These are phyloP conservation scores for Matsumyia berberina DNA, from an alignment of 2,888 invertebrate species.

Conservation along the genomic window DNA sequence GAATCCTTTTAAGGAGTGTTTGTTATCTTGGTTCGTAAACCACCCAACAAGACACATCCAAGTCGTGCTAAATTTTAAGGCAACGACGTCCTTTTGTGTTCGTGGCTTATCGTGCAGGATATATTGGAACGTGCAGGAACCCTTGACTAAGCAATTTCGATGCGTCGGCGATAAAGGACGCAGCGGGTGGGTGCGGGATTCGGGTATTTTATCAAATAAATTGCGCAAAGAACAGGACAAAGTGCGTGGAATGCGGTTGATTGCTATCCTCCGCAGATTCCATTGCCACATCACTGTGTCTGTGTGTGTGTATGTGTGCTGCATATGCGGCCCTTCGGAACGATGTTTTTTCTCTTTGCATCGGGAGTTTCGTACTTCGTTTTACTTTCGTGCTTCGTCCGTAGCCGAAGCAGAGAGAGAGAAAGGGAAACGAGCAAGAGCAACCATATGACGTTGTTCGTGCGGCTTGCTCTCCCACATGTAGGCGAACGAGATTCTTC, in stretches of 20 bases:
- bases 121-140: constrained; percentile 50
- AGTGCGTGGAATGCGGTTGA: constrained; percentile 59
- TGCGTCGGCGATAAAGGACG: constrained; percentile 51
- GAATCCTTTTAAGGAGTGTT: constrained; percentile 46
- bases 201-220: constrained; percentile 60
- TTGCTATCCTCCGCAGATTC: constrained; percentile 56
- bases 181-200: constrained; percentile 2
- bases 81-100: constrained; percentile 55
- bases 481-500: constrained; percentile 44
- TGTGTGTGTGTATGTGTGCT: constrained; percentile 10
- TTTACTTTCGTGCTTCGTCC: constrained; percentile 42
- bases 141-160: constrained; percentile 69
- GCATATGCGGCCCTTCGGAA: constrained; percentile 20
- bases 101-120: constrained; percentile 66
- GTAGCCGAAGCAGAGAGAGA: constrained; percentile 39
- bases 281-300: constrained; percentile 11
- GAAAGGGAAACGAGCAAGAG: constrained; percentile 58
- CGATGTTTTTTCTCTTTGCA: constrained; percentile 6
- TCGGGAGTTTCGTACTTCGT: constrained; percentile 38
- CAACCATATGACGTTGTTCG: constrained; percentile 40
- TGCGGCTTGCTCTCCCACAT: constrained; percentile 56
- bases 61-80: constrained; percentile 24
- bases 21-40: constrained; percentile 29
- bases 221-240: constrained; percentile 60
- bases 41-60: constrained; percentile 5